Conservation (phyloP, 2,797 vertebrate species). For the Capromys pilorides region DNA sequence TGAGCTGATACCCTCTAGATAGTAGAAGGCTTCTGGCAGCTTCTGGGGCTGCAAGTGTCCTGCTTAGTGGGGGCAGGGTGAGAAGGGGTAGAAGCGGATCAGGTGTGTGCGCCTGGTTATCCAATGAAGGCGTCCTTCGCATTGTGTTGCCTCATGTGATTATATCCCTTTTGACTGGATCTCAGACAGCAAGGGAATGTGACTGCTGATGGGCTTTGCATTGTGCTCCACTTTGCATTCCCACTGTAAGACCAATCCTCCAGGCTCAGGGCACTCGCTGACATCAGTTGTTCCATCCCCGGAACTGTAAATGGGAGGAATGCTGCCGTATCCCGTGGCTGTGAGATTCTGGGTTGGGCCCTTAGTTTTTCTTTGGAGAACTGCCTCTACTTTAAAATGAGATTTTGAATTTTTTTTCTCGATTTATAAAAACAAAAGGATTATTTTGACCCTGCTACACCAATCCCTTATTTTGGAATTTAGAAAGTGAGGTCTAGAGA, state of each 20-base stretch:
- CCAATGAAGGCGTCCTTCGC: neutral
- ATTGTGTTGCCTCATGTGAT: neutral
- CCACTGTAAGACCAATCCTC: neutral
- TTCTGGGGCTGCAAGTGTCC: neutral
- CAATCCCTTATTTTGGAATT: neutral
- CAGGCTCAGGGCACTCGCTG: neutral
- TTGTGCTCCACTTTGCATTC: neutral
- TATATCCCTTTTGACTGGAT: neutral
- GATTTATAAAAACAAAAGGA: conserved; percentile 4
- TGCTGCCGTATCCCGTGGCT: fast-evolving
- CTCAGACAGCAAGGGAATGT: neutral
- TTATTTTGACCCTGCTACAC: neutral
- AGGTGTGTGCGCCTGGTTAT: neutral
- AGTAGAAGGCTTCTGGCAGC: neutral
- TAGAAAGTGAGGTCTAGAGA: neutral
- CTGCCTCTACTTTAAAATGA: neutral
- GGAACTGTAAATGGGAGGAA: neutral
- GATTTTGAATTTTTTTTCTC: neutral
- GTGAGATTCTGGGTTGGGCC: neutral
- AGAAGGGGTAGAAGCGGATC: neutral
- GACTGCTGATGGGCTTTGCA: neutral
- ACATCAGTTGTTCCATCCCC: no score
- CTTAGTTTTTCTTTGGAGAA: conserved; percentile 42
- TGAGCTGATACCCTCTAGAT: neutral
- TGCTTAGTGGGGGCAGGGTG: neutral